These are phyloP conservation scores for Shargacucullia verbasci DNA, from an alignment of 2,888 invertebrate genomes.

Conservation along the genomic window DNA sequence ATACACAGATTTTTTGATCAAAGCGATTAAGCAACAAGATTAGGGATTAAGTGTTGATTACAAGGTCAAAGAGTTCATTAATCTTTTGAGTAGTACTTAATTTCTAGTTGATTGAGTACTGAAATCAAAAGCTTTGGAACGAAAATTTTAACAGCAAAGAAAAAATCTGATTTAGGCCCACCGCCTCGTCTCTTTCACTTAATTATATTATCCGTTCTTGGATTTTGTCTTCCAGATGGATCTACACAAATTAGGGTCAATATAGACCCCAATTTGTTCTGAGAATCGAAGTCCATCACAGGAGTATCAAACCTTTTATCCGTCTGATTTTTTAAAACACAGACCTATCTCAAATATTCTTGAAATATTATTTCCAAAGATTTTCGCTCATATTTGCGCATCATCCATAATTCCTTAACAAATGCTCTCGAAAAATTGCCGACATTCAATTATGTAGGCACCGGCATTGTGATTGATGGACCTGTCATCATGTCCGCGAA, in stretches of 20 bases:
- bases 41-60: conserved; percentile 2
- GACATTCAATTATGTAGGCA: conserved; percentile 59
- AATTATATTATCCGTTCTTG: conserved; percentile 50
- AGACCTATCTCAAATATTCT: conserved; percentile 1
- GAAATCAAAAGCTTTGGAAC: conserved; percentile 25
- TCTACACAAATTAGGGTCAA: background rate
- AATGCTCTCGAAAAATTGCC: conserved; percentile 53
- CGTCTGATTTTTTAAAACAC: too few species aligned
- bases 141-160: conserved; percentile 9
- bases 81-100: conserved; percentile 2
- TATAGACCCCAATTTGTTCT: conserved; percentile 44
- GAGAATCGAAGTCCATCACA: conserved; percentile 10
- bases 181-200: conserved; percentile 34
- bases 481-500: conserved; percentile 52
- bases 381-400: conserved; percentile 30
- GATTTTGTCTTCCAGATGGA: conserved; percentile 25
- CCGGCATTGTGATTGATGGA: conserved; percentile 53
- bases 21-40: conserved; percentile 25
- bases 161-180: conserved; percentile 37
- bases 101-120: conserved; percentile 10
- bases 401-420: conserved; percentile 54
- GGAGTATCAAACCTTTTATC: conserved; percentile 5
- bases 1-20: conserved; percentile 24
- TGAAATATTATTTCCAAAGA: conserved; percentile 21
- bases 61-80: conserved; percentile 7